phyloP scores from a whole-genome alignment of 1,140 invertebrate species.

The Aphis craccivora region DNA sequence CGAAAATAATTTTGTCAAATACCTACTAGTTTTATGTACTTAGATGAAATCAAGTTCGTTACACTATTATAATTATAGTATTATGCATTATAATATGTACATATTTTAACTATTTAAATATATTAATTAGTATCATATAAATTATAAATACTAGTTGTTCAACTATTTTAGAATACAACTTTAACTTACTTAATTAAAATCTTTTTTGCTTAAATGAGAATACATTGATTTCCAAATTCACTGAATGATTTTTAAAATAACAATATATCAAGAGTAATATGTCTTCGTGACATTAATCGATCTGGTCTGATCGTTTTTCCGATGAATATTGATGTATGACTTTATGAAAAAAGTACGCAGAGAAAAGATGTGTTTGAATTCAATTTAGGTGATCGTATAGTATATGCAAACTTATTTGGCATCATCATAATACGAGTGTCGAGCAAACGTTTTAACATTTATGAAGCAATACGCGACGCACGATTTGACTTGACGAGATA shows the following conservation, averaged over 20 bases:
- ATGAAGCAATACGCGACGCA: not conserved
- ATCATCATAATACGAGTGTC: not conserved
- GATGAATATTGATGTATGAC: not conserved
- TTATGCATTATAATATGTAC: too few species aligned
- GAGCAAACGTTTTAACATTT: not conserved
- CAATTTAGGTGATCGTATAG: not conserved
- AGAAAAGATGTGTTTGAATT: not conserved
- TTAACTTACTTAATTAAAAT: too few species aligned
- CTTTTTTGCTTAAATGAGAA: too few species aligned
- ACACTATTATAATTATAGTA: too few species aligned
- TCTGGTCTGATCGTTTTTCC: not conserved
- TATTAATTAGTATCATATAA: too few species aligned
- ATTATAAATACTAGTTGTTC: too few species aligned
- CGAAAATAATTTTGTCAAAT: too few species aligned
- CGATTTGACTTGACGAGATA: not conserved
- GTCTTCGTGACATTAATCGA: not conserved
- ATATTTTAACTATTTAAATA: too few species aligned
- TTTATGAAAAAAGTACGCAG: not conserved
- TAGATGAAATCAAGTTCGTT: too few species aligned
- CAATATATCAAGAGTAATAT: not conserved
- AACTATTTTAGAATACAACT: too few species aligned
- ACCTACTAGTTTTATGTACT: too few species aligned
- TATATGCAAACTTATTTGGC: not conserved
- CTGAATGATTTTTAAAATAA: not conserved
- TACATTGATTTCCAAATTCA: not conserved